Evolutionary conservation across 2,113 vertebrate species (phyloP).

Genomic region (Tychaedon coryphoeus): DNA sequence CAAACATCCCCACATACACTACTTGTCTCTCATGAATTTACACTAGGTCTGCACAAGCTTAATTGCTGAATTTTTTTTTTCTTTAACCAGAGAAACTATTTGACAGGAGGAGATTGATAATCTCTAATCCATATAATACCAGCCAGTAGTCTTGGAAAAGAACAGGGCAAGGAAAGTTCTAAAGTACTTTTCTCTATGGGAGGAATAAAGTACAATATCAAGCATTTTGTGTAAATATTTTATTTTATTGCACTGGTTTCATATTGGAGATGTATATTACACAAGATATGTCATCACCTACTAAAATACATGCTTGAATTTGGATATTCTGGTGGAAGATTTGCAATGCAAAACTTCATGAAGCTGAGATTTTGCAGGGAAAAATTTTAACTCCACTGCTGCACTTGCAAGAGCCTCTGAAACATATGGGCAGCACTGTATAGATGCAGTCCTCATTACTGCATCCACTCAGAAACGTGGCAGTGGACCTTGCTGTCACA

Average conservation of each 20-base stretch:
- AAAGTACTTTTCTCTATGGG: background rate
- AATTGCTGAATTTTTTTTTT: background rate
- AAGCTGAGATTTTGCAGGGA: background rate
- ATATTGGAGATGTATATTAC: background rate
- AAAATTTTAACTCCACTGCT: background rate
- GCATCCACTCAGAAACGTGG: background rate
- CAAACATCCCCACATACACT: background rate
- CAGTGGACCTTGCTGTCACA: background rate
- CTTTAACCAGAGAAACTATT: background rate
- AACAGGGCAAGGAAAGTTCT: background rate
- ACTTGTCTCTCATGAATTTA: background rate
- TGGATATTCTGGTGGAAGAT: background rate
- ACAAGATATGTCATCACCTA: background rate
- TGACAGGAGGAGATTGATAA: background rate
- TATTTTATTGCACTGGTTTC: background rate
- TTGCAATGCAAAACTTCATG: background rate
- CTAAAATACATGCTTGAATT: background rate
- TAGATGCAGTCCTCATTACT: rapidly evolving
- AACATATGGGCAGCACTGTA: background rate
- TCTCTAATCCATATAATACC: background rate
- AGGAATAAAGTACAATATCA: background rate
- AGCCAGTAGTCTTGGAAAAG: background rate
- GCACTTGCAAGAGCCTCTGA: background rate
- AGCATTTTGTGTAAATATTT: background rate
- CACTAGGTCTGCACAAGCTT: background rate